Conservation (phyloP, 1,140 invertebrate genomes). For the Telenomus remus region DNA sequence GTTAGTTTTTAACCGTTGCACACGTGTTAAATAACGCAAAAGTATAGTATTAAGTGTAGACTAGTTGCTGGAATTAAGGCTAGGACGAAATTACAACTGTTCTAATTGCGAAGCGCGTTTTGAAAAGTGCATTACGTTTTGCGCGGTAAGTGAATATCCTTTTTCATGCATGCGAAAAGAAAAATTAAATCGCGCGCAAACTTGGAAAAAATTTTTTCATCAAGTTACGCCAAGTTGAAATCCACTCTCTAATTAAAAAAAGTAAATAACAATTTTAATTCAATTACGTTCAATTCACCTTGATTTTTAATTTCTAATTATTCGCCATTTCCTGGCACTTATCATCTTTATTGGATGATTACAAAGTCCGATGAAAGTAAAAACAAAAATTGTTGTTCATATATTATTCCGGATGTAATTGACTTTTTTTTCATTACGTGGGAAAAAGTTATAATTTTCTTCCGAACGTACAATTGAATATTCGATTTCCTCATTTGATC, state of each 20-base stretch:
- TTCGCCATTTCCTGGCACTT: too few species aligned
- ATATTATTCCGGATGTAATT: too few species aligned
- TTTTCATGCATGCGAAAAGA: conserved; percentile 11
- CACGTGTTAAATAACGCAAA: conserved; percentile 43
- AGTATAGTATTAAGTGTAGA: conserved; percentile 21
- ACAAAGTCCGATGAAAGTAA: too few species aligned
- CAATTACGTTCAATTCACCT: too few species aligned
- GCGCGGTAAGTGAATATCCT: conserved; percentile 17
- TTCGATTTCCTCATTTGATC: too few species aligned
- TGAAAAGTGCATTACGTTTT: conserved; percentile 18
- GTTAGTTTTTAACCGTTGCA: conserved; percentile 26
- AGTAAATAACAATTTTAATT: too few species aligned
- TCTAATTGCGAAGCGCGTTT: conserved; percentile 39
- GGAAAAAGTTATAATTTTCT: too few species aligned
- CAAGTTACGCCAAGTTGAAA: conserved; percentile 2
- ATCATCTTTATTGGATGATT: too few species aligned
- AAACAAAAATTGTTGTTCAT: too few species aligned
- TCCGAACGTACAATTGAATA: too few species aligned
- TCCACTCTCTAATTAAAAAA: background rate
- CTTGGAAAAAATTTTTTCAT: conserved; percentile 3
- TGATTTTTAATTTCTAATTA: too few species aligned
- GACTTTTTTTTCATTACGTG: too few species aligned
- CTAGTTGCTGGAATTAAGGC: conserved; percentile 28
- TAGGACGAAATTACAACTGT: conserved; percentile 40
- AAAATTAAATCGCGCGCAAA: conserved; percentile 5